Evolutionary conservation across 2,113 vertebrate genomes (phyloP), one percentile per base, ranked within the genome.

Genomic region (Gallinago paraguaiae): DNA sequence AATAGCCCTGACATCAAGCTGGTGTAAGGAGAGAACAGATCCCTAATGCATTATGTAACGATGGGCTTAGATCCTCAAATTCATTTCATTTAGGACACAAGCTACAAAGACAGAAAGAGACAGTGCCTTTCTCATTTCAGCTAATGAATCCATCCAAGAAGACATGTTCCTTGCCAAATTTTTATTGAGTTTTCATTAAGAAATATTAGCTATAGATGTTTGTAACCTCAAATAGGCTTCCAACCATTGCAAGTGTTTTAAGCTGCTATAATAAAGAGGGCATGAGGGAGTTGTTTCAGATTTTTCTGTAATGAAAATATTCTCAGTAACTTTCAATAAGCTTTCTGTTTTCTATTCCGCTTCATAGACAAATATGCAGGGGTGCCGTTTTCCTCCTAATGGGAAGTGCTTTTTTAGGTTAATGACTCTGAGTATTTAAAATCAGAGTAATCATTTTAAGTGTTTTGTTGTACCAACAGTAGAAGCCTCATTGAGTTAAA

Each of bases 401-500:
- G 14, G 78, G 83, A 90, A 96, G 60, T 20, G 76, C 41, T 90
- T 94, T 64, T 81, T 90, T 85, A 74, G 85, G 89, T 80, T 94
- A 96, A 96, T 88, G 74, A 71, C 84, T 70, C 65, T 51, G 67
- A 94, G 80, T 72, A 80, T 92, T 97, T 96, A 76, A 94, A 93
- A 88, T 69, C 74, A 82, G 53, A 92, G 94, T 86, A 84, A 90
- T 91, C 11, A 17, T 59, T 94, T 72, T 65, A 90, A 92, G 93
- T 88, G 79, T 71, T 87, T 45, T 92, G 74, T 74, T 86, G 64
- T 63, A 69, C 60, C 88, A 69, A 61, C 75, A 93, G 82, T 23
- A 80, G 82, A 92, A 96, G 86, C 80, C 92, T 97, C 92, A 93
- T 91, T 95, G 94, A 95, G 85, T 78, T 84, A 74, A 93, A 95